Evolutionary conservation across 1,140 invertebrate genomes (phyloP), one percentile per base, ranked within the genome.

Genomic region (Drosophila subpulchrella): DNA sequence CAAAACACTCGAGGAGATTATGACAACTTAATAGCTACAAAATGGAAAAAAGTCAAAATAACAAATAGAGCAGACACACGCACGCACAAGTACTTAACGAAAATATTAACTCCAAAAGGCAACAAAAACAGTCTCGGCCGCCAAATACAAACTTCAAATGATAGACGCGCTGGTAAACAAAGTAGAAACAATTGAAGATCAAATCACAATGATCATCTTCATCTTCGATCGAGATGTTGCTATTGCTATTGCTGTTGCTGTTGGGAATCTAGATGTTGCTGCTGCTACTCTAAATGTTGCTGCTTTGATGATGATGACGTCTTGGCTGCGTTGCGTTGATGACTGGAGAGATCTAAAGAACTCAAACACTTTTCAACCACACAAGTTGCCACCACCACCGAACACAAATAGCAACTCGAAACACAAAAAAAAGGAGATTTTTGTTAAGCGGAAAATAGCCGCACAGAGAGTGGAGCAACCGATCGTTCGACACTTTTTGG

Each of bases 361-460:
- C 83, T 88, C 83, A 88, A 88, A 88, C 83, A 88, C 83, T 79
- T 88, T 88, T 88, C 83, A 88, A 58, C 75, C 63, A 55, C 75
- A 77, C 75, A 77, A 77, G 73, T 75, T 75, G 73, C 73, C 67
- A 73, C 54, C 67, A 73, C 42, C 68, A 72, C 27, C 76, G 61
- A 30, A 57, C 39, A 41, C 30, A 61, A 48, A 63, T 63, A 46
- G 60, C 53, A 20, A 34, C 63, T 34, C 60, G 27, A 51, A 41
- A 12, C 36, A 55, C 39, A 55, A 58, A 46, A 70, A 42, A 24
- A 53, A 67, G 62, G 58, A 77, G 83, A 85, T 82, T 85, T 82
- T 88, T 83, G 83, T 88, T 88, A 88, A 88, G 83, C 83, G 80
- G 83, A 88, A 88, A 88, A 88, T 88, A 88, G 83, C 83, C 79